These are phyloP conservation scores for Podocnemis expansa DNA, from an alignment of 2,113 vertebrate species.

Conservation along the genomic window DNA sequence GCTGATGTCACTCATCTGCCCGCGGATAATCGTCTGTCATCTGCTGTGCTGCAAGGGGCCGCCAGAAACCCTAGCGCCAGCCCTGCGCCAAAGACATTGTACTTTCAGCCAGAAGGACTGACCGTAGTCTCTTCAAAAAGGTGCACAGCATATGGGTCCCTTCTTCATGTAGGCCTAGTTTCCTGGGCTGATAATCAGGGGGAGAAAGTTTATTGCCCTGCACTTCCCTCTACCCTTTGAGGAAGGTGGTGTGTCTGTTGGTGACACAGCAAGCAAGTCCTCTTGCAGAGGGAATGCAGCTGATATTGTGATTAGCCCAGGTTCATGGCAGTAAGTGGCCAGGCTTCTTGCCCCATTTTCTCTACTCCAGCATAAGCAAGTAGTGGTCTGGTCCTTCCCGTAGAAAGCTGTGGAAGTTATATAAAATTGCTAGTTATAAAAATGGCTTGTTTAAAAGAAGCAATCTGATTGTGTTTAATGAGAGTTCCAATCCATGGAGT, in stretches of 20 bases:
- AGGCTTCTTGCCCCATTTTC: not conserved
- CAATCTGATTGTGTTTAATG: not conserved
- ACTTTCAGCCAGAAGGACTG: not conserved
- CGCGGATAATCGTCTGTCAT: too few species aligned
- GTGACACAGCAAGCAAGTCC: not conserved
- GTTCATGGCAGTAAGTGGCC: not conserved
- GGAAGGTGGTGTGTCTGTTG: fast-evolving
- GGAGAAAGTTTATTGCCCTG: fast-evolving
- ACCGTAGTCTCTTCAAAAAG: not conserved
- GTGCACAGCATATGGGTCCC: too few species aligned
- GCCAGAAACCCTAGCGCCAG: too few species aligned
- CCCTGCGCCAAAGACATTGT: too few species aligned
- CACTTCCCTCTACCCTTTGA: too few species aligned
- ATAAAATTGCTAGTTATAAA: not conserved
- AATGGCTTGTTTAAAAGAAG: not conserved
- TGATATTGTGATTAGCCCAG: not conserved
- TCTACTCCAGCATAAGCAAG: not conserved
- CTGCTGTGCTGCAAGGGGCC: too few species aligned
- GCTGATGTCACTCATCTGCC: too few species aligned
- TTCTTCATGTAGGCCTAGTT: not conserved
- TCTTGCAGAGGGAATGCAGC: not conserved
- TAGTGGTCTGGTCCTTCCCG: not conserved
- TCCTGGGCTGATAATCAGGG: too few species aligned
- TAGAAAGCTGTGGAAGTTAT: fast-evolving
- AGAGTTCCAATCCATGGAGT: not conserved